A percentile compares a stretch with the other conserved stretches of the same genome.
These are phyloP conservation scores for Autographa gamma DNA, from an alignment of 2,888 invertebrate genomes.

Conservation along the genomic window DNA sequence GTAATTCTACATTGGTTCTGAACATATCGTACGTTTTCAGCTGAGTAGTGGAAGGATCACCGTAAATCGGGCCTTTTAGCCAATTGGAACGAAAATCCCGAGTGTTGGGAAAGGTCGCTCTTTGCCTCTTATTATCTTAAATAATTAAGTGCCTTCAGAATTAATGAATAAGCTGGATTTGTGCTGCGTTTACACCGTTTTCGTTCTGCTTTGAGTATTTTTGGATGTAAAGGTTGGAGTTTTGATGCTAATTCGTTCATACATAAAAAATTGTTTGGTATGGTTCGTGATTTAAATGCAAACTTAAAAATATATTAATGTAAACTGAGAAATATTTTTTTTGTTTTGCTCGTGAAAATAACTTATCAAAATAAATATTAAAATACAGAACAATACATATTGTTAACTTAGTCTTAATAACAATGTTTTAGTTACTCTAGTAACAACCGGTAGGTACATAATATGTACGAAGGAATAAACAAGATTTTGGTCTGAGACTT, in stretches of 20 bases:
- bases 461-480: too few relatives aligned
- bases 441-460: too few relatives aligned
- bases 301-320: too few relatives aligned
- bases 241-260: neutral
- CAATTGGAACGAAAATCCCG: slow-evolving; percentile 43
- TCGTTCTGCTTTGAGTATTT: neutral
- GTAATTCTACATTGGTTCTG: neutral
- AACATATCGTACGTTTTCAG: slow-evolving; percentile 31
- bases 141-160: slow-evolving; percentile 51
- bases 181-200: slow-evolving; percentile 24
- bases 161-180: slow-evolving; percentile 45
- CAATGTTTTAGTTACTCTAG: too few relatives aligned
- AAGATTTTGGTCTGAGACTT: neutral
- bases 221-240: neutral
- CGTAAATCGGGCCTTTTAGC: slow-evolving; percentile 49
- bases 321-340: too few relatives aligned
- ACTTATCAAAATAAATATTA: too few relatives aligned
- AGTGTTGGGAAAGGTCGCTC: slow-evolving; percentile 36
- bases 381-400: too few relatives aligned
- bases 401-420: too few relatives aligned
- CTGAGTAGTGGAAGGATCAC: slow-evolving; percentile 34
- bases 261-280: too few relatives aligned
- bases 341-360: too few relatives aligned
- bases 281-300: too few relatives aligned
- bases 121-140: slow-evolving; percentile 50